Percentiles rank a stretch among this genome's conserved stretches.
phyloP scores from a whole-genome alignment of 2,888 invertebrate genomes.

The Cheilosia vulpina region DNA sequence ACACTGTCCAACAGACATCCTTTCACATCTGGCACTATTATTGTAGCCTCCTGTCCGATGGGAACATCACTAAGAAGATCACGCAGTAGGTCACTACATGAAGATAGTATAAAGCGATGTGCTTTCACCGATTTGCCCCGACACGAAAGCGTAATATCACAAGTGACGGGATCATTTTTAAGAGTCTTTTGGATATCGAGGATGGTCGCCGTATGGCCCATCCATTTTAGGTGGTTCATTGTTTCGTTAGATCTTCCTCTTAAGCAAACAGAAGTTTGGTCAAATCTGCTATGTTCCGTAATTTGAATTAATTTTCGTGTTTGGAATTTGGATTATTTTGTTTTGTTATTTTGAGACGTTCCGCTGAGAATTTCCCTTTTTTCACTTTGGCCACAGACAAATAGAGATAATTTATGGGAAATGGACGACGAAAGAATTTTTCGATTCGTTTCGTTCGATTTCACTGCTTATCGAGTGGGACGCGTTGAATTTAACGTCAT shows the following conservation, averaged over 20 bases:
- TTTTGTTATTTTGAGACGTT: conserved; percentile 72
- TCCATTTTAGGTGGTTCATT: conserved; percentile 83
- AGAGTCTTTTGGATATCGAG: conserved; percentile 82
- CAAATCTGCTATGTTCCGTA: conserved; percentile 59
- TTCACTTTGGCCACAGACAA: conserved; percentile 71
- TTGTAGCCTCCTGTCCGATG: conserved; percentile 80
- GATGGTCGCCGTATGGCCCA: conserved; percentile 82
- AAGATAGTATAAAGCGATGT: conserved; percentile 82
- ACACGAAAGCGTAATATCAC: conserved; percentile 81
- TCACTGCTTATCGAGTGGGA: conserved; percentile 39
- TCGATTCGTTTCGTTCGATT: conserved; percentile 68
- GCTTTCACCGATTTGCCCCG: conserved; percentile 81
- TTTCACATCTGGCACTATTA: conserved; percentile 82
- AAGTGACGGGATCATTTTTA: conserved; percentile 79
- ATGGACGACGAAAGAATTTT: conserved; percentile 63
- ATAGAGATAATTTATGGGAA: conserved; percentile 56
- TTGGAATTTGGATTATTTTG: conserved; percentile 56
- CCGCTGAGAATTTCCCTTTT: conserved; percentile 58
- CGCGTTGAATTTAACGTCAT: conserved; percentile 54
- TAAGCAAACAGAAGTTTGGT: conserved; percentile 57
- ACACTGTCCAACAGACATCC: conserved; percentile 81
- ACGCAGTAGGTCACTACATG: conserved; percentile 82
- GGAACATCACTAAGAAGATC: conserved; percentile 80
- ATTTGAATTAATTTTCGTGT: conserved; percentile 31
- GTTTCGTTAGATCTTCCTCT: conserved; percentile 1